Evolutionary conservation across 2,113 vertebrate species (phyloP).

Genomic region (Antigone vipio): DNA sequence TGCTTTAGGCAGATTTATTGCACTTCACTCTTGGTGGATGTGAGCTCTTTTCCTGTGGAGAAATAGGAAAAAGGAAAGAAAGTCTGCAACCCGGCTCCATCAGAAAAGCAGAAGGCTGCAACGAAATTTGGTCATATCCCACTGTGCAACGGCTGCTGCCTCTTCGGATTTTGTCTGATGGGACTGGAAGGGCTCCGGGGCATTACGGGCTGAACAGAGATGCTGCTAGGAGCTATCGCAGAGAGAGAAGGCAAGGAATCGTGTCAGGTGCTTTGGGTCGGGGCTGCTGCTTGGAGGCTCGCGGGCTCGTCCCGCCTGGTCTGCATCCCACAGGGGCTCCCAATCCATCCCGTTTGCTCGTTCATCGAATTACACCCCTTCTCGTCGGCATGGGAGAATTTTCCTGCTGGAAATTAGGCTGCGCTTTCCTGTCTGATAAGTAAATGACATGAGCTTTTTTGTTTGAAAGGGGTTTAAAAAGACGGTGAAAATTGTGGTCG

Average conservation of each 20-base stretch:
- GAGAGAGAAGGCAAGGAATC: rapidly evolving
- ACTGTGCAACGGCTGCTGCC: neutral
- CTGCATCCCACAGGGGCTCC: neutral
- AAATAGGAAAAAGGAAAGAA: neutral
- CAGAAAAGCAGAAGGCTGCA: neutral
- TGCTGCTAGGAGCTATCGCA: neutral
- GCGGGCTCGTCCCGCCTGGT: rapidly evolving
- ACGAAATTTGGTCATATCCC: neutral
- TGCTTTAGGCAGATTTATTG: neutral
- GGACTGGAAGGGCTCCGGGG: neutral
- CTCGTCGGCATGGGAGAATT: rapidly evolving
- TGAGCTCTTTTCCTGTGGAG: neutral
- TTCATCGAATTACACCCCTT: rapidly evolving
- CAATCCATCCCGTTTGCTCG: rapidly evolving
- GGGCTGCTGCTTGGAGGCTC: neutral
- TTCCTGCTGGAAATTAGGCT: neutral
- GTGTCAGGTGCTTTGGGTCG: rapidly evolving
- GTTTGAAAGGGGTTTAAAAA: neutral
- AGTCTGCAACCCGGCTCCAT: too few species aligned
- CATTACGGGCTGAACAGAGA: rapidly evolving
- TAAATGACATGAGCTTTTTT: neutral
- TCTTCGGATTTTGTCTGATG: neutral
- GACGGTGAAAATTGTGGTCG: neutral
- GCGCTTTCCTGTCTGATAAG: neutral
- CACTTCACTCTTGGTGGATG: neutral